phyloP scores from a whole-genome alignment of 2,113 vertebrate genomes.

The Paracanthobrama guichenoti region DNA sequence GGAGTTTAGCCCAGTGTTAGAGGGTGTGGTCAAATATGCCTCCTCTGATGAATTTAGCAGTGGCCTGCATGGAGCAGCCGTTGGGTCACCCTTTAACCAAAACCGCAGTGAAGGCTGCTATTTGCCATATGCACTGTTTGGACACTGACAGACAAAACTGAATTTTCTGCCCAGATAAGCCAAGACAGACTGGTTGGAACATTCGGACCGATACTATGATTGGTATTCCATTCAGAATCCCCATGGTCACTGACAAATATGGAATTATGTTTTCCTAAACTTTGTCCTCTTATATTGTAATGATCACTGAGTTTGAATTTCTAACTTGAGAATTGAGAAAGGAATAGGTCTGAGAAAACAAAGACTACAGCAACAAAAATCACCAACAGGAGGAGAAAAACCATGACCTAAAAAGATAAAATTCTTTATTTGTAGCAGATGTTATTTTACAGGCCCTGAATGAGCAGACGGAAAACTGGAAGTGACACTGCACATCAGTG shows the following conservation, averaged over 20 bases:
- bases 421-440: slow-evolving; percentile 35
- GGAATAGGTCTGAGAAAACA: slow-evolving; percentile 11
- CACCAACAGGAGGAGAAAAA: slow-evolving; percentile 16
- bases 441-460: slow-evolving; percentile 43
- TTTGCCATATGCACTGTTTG: slow-evolving; percentile 26
- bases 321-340: not conserved
- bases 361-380: not conserved
- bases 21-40: slow-evolving; percentile 53
- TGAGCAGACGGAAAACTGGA: slow-evolving; percentile 46
- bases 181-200: not conserved
- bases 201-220: slow-evolving; percentile 32
- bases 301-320: not conserved
- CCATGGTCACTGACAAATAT: not conserved
- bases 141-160: slow-evolving; percentile 8
- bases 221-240: slow-evolving; percentile 46
- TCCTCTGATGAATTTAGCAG: slow-evolving; percentile 46
- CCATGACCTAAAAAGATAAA: slow-evolving; percentile 4
- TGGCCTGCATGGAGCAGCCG: slow-evolving; percentile 28
- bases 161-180: slow-evolving; percentile 1
- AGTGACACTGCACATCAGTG: slow-evolving; percentile 43
- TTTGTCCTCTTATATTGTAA: not conserved
- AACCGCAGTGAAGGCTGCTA: slow-evolving; percentile 46
- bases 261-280: not conserved
- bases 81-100: slow-evolving; percentile 30
- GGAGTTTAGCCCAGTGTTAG: slow-evolving; percentile 16